Evolutionary conservation across 2,113 vertebrate genomes (phyloP).

Genomic region (Rallus limicola): DNA sequence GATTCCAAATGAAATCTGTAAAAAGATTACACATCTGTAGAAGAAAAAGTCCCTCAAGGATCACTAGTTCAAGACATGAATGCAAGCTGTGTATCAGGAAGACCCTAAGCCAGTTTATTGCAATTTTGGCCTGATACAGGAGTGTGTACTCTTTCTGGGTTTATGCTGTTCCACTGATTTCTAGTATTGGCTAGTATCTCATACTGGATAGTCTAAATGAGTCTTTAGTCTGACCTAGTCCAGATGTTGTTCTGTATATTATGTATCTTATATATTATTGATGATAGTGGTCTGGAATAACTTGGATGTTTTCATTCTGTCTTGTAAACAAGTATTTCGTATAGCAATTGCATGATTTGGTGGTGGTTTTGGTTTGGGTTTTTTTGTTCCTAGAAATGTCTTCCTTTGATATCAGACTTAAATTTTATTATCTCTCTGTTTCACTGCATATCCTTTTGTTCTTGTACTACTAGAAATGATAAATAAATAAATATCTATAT

Average conservation of each 20-base stretch:
- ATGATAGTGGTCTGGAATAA: neutral
- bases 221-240: neutral
- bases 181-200: neutral
- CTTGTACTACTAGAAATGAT: neutral
- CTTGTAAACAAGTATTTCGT: neutral
- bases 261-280: neutral
- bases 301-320: neutral
- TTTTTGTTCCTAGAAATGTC: neutral
- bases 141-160: neutral
- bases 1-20: neutral
- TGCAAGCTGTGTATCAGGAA: neutral
- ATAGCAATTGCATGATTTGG: neutral
- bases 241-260: neutral
- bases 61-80: neutral
- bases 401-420: conserved; percentile 44
- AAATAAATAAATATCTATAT: conserved; percentile 14
- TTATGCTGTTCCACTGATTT: neutral
- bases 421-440: conserved; percentile 21
- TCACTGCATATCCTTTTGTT: conserved; percentile 30
- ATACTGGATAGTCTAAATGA: neutral
- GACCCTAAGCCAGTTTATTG: neutral
- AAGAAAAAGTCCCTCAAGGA: neutral
- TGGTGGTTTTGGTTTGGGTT: neutral
- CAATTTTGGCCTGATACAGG: neutral
- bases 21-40: neutral